Conservation (phyloP, 2,113 vertebrate species). For the Lates calcarifer region DNA sequence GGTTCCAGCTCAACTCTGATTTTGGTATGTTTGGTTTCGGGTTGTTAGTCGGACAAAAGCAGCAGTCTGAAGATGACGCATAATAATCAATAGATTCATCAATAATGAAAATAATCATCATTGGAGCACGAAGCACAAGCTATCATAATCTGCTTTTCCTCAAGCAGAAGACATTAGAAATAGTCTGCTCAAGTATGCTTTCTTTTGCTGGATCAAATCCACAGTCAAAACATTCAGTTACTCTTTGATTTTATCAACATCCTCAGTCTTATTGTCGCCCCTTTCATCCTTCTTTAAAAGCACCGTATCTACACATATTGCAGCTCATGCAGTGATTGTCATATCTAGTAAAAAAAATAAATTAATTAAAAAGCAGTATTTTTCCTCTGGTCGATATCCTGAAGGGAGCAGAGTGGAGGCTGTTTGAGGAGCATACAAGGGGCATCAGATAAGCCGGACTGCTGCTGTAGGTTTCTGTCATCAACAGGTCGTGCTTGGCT, state of each 20-base stretch:
- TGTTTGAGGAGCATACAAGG: background rate
- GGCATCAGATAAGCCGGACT: constrained; percentile 65
- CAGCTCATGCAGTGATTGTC: background rate
- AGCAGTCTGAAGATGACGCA: background rate
- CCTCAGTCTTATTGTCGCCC: background rate
- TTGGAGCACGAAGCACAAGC: background rate
- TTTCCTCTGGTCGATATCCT: background rate
- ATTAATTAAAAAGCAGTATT: too few relatives aligned
- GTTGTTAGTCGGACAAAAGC: too few relatives aligned
- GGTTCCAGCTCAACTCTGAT: background rate
- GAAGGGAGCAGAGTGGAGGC: constrained; percentile 1
- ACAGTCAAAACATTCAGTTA: constrained; percentile 5
- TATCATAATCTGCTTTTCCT: background rate
- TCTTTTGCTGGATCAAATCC: background rate
- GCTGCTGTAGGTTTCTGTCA: constrained; percentile 63
- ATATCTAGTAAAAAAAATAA: background rate
- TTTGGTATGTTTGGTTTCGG: background rate
- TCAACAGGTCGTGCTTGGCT: constrained; percentile 62
- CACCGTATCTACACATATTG: background rate
- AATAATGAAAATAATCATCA: background rate
- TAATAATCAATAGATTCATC: background rate
- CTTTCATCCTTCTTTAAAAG: constrained; percentile 6
- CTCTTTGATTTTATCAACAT: constrained; percentile 36
- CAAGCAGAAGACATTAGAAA: background rate
- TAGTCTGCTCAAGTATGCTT: background rate